phyloP scores from a whole-genome alignment of 2,797 vertebrate species.

The Hyperoplus immaculatus region DNA sequence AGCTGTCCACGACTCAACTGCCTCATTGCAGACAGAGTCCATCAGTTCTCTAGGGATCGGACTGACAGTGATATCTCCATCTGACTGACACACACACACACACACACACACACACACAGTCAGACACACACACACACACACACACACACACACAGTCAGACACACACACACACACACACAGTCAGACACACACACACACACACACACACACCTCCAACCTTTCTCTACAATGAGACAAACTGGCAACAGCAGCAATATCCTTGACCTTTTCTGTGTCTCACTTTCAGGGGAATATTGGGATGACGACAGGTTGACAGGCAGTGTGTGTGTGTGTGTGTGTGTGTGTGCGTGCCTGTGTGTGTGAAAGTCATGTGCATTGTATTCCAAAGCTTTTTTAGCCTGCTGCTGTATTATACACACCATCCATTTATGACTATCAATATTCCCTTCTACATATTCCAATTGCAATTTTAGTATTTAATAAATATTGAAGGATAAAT shows the following conservation, averaged over 20 bases:
- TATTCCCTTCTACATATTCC: background rate
- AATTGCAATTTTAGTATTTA: background rate
- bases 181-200: background rate
- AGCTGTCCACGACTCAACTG: background rate
- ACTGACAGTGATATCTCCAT: slow-evolving; percentile 51
- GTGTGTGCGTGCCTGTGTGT: background rate
- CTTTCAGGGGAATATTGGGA: slow-evolving; percentile 22
- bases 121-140: background rate
- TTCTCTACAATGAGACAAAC: slow-evolving; percentile 23
- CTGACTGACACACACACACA: background rate
- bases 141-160: background rate
- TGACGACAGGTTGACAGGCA: slow-evolving; percentile 23
- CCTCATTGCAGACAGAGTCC: slow-evolving; percentile 13
- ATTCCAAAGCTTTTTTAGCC: slow-evolving; percentile 27
- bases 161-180: background rate
- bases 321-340: background rate
- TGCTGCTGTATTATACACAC: slow-evolving; percentile 44
- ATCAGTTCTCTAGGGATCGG: slow-evolving; percentile 31
- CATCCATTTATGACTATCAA: slow-evolving; percentile 25
- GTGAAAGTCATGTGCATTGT: too few relatives aligned
- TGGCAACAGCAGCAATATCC: slow-evolving; percentile 36
- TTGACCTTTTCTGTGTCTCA: slow-evolving; percentile 58
- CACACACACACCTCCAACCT: background rate
- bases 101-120: background rate
- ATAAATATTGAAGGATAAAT: background rate